phyloP scores from a whole-genome alignment of 2,797 vertebrate genomes.

The Austrolebias charrua region DNA sequence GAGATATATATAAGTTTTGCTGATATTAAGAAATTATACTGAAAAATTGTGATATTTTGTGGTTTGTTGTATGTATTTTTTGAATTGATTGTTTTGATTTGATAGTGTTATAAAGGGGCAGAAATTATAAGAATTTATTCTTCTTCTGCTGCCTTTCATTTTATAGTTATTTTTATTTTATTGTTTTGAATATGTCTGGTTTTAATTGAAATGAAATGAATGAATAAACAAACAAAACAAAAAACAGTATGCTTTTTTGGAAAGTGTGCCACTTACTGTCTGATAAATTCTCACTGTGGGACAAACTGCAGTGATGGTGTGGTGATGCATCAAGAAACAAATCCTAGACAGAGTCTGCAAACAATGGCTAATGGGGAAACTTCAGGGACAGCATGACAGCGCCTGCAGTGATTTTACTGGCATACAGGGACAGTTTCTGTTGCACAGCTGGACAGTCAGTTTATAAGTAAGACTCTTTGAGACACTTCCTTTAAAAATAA shows the following conservation, averaged over 20 bases:
- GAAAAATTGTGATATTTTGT: no score
- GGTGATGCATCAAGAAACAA: constrained; percentile 28
- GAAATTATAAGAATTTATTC: no score
- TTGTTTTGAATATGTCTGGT: no score
- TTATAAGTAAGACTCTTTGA: constrained; percentile 19
- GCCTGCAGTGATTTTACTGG: constrained; percentile 22
- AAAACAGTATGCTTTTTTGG: background rate
- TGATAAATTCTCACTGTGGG: constrained; percentile 9
- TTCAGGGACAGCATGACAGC: constrained; percentile 29
- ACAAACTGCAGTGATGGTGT: constrained; percentile 36
- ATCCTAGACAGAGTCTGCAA: constrained; percentile 34
- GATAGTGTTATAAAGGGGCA: no score
- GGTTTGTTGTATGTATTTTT: no score
- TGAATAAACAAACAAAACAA: no score
- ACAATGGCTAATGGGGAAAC: constrained; percentile 34
- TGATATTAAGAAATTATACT: no score
- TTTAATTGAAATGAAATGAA: no score
- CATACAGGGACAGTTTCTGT: constrained; percentile 26
- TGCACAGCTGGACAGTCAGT: constrained; percentile 25
- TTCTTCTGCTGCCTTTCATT: no score
- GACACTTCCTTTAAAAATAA: constrained; percentile 4
- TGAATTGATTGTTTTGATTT: no score
- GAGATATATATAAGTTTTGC: no score
- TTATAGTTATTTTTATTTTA: no score
- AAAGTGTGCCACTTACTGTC: background rate